Percentiles rank a stretch among this genome's conserved stretches.
Evolutionary conservation across 92 coral and sea anemone species (phyloP).

Genomic region (Palythoa grandis): DNA sequence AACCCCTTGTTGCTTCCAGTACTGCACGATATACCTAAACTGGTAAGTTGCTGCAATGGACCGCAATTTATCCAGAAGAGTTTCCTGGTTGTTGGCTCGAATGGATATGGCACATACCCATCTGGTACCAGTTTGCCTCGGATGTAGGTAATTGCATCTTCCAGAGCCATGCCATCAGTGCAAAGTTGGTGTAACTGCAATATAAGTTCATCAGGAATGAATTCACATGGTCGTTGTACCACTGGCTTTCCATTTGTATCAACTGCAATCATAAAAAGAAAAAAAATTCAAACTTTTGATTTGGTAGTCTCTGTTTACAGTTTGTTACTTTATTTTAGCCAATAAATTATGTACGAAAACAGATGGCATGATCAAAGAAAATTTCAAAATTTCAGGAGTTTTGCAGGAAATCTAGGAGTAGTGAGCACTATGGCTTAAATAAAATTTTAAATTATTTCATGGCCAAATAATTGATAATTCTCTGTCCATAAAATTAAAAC

Average conservation of each 20-base stretch:
- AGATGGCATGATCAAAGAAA: background rate
- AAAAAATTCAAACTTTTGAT: background rate
- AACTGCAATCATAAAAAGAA: background rate
- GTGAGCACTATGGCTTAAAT: too few species aligned
- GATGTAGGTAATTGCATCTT: conserved; percentile 11
- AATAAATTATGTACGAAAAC: background rate
- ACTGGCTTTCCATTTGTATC: conserved; percentile 46
- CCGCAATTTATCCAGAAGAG: conserved; percentile 25
- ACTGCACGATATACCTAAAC: conserved; percentile 17
- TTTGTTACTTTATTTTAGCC: background rate
- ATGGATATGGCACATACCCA: conserved; percentile 31
- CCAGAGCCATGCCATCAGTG: conserved; percentile 5
- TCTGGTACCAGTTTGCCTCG: conserved; percentile 34
- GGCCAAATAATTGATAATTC: too few species aligned
- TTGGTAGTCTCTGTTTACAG: background rate
- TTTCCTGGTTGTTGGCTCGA: conserved; percentile 24
- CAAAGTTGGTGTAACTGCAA: background rate
- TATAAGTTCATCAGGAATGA: conserved; percentile 32
- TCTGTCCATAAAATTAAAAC: too few species aligned
- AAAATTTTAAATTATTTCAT: too few species aligned
- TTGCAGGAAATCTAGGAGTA: too few species aligned
- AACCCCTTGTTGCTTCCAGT: conserved; percentile 27
- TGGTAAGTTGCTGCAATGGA: conserved; percentile 25
- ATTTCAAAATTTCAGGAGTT: too few species aligned
- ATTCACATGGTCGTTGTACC: conserved; percentile 15